Evolutionary conservation across 2,797 vertebrate species (phyloP).

Genomic region (Telmatherina bonti): DNA sequence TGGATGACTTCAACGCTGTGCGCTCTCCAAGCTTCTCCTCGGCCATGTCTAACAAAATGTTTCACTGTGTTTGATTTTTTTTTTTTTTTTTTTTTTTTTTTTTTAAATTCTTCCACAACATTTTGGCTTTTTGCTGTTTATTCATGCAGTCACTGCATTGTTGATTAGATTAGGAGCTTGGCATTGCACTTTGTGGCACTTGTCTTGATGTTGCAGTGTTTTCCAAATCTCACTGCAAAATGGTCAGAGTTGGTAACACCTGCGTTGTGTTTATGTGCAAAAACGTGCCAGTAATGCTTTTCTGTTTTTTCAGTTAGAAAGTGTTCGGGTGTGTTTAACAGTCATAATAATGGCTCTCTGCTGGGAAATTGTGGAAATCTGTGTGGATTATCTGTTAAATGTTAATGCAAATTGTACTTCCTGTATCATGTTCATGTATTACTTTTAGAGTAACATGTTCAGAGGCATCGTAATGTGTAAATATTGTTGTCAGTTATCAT

Average conservation of each 20-base stretch:
- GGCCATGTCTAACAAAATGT: constrained; percentile 4
- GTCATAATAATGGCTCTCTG: constrained; percentile 20
- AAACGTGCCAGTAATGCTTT: constrained; percentile 31
- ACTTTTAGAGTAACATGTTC: constrained; percentile 63
- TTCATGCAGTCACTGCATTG: constrained; percentile 5
- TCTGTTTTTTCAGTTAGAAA: constrained; percentile 33
- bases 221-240: constrained; percentile 30
- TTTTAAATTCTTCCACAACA: constrained; percentile 20
- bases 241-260: constrained; percentile 20
- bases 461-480: constrained; percentile 68
- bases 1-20: constrained; percentile 60
- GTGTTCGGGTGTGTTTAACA: constrained; percentile 32
- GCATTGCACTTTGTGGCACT: constrained; percentile 43
- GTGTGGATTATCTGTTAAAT: constrained; percentile 54
- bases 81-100: constrained; percentile 22
- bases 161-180: constrained; percentile 27
- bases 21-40: constrained; percentile 44
- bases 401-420: constrained; percentile 66
- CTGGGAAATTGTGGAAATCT: constrained; percentile 49
- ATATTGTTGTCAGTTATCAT: constrained; percentile 57
- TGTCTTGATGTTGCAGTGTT: constrained; percentile 28
- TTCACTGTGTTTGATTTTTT: constrained; percentile 22
- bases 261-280: constrained; percentile 32
- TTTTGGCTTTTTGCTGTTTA: constrained; percentile 23
- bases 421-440: constrained; percentile 59